Evolutionary conservation across 2,888 invertebrate genomes (phyloP).

Genomic region (Sepioteuthis lessoniana): DNA sequence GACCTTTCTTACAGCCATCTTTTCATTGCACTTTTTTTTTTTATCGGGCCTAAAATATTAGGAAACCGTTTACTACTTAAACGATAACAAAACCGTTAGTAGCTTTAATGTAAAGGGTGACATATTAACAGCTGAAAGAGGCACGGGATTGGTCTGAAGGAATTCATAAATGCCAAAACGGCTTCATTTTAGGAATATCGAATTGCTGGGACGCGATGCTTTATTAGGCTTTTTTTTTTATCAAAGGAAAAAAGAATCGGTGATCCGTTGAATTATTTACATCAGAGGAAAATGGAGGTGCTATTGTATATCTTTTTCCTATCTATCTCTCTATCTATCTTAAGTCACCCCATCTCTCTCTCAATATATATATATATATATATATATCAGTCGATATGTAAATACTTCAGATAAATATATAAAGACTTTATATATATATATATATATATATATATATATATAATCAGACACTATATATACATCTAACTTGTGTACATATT

Average conservation of each 20-base stretch:
- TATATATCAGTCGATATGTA: no score
- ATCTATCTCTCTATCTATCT: not conserved
- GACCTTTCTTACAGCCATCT: not conserved
- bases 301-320: not conserved
- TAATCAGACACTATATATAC: no score
- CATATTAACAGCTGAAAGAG: not conserved
- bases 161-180: not conserved
- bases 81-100: not conserved
- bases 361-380: no score
- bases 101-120: not conserved
- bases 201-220: no score
- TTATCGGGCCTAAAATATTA: not conserved
- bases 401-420: no score
- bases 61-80: not conserved
- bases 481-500: no score
- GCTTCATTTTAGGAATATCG: not conserved
- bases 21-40: not conserved
- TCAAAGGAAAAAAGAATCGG: not conserved
- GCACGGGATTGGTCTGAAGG: not conserved
- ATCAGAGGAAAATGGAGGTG: not conserved
- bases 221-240: not conserved
- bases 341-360: no score
- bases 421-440: no score
- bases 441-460: no score
- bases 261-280: not conserved